phyloP scores from a whole-genome alignment of 30 jellyfish, hydroid and myxozoan genomes.

The Catostylus mosaicus region DNA sequence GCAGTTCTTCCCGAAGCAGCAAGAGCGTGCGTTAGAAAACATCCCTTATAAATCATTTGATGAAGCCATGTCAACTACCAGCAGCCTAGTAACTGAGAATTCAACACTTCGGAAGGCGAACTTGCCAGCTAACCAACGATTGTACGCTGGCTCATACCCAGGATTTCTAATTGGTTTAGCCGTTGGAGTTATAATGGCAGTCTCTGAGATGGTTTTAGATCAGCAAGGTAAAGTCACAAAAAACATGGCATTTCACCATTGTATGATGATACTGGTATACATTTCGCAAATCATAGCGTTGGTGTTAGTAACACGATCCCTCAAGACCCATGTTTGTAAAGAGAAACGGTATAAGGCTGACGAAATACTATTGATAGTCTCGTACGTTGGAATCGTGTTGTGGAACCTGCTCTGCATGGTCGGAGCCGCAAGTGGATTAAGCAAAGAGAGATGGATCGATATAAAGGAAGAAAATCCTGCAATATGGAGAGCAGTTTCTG shows the following conservation, averaged over 20 bases:
- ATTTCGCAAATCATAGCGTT: conserved; percentile 29
- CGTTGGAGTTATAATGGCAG: conserved; percentile 40
- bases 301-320: not conserved
- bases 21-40: not conserved
- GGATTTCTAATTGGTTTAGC: conserved; percentile 57
- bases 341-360: conserved; percentile 8
- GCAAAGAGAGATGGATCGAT: not conserved
- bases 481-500: not conserved
- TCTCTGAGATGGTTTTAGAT: conserved; percentile 30
- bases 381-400: conserved; percentile 22
- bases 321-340: conserved; percentile 5
- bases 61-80: not conserved
- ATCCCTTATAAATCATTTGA: not conserved
- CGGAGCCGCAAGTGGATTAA: conserved; percentile 26
- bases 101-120: no score
- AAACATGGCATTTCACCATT: conserved; percentile 48
- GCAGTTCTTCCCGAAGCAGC: conserved; percentile 11
- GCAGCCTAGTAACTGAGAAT: not conserved
- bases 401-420: conserved; percentile 32
- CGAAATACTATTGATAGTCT: conserved; percentile 34
- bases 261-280: conserved; percentile 9
- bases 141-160: conserved; percentile 49
- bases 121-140: not conserved
- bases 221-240: not conserved
- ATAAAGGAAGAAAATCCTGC: not conserved